These are phyloP conservation scores for Blennius ocellaris DNA, from an alignment of 2,113 vertebrate genomes.

Conservation along the genomic window DNA sequence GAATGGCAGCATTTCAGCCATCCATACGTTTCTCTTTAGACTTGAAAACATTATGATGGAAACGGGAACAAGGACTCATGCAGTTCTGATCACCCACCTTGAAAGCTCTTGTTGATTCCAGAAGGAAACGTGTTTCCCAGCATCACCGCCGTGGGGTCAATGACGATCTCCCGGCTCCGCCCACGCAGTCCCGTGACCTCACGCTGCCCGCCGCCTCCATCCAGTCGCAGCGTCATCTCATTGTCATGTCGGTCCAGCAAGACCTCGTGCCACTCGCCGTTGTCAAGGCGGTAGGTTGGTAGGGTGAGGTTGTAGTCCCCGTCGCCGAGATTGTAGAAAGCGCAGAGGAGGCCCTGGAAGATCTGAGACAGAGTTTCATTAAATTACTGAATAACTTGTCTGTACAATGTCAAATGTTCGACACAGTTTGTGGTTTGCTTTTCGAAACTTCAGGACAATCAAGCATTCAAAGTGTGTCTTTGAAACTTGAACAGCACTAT, in stretches of 20 bases:
- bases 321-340: conserved; percentile 90
- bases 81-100: conserved; percentile 60
- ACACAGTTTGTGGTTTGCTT: too few relatives aligned
- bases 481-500: too few relatives aligned
- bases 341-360: conserved; percentile 84
- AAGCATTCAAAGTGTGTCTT: too few relatives aligned
- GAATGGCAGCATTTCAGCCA: too few relatives aligned
- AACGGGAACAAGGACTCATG: too few relatives aligned
- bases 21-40: too few relatives aligned
- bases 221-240: conserved; percentile 87
- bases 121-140: conserved; percentile 86
- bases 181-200: conserved; percentile 84
- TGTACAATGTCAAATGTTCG: too few relatives aligned
- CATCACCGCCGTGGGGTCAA: conserved; percentile 85
- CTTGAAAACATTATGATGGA: too few relatives aligned
- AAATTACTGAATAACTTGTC: too few relatives aligned
- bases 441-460: too few relatives aligned
- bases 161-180: conserved; percentile 86
- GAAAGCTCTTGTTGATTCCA: conserved; percentile 86
- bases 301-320: conserved; percentile 87
- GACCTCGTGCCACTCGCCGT: conserved; percentile 91
- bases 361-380: conserved; percentile 74
- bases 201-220: conserved; percentile 87
- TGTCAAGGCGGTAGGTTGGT: conserved; percentile 87
- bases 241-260: conserved; percentile 89